Base-by-base conservation (phyloP, 2,797 vertebrate species). In the Sebastes diploproa region DNA sequence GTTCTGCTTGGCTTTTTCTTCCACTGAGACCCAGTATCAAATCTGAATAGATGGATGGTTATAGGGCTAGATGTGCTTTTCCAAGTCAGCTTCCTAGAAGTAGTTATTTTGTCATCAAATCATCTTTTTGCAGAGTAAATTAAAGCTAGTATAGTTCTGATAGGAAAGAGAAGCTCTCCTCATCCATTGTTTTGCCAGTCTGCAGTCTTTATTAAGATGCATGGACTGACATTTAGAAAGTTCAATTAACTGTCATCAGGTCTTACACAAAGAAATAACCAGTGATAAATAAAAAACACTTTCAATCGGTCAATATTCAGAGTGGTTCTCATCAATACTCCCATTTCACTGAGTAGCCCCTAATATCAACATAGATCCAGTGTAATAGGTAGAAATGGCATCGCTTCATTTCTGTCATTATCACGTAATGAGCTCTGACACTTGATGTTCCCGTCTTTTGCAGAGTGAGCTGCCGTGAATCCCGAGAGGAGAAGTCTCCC, bases 401-500 rank as follows among this genome's bases (percentile, higher is more conserved):
- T 23, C 3, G n/a, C 20, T 27, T 34, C 11, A 2, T 62, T 38
- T 38, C 27, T 30, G 27, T 73, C 16, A 66, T 36, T 8, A 34
- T 38, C 32, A 55, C 20, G 22, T 72, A 60, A 81, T n/a, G 54
- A 71, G 32, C 10, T 2, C 22, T 87, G 75, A 90, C 78, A 22
- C 70, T 68, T 72, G 38, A 72, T 82, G 46, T 86, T 83, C 75
- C 30, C 78, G 22, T 93, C 60, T 81, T 81, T 81, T 87, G 50
- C 88, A 96, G 95, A 95, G 88, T 94, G 90, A 92, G 82, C 76
- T 58, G 86, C 88, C 23, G 84, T 90, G 88, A 93, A 86, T 81
- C 88, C 86, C 83, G 78, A 91, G 71, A 88, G 82, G 88, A 79
- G 83, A 88, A 42, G 83, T 88, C 91, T 91, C 89, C 88, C n/a